A percentile compares a stretch with the other conserved stretches of the same genome.
phyloP scores from a whole-genome alignment of 2,888 invertebrate species.

The Diplolepis rosae region DNA sequence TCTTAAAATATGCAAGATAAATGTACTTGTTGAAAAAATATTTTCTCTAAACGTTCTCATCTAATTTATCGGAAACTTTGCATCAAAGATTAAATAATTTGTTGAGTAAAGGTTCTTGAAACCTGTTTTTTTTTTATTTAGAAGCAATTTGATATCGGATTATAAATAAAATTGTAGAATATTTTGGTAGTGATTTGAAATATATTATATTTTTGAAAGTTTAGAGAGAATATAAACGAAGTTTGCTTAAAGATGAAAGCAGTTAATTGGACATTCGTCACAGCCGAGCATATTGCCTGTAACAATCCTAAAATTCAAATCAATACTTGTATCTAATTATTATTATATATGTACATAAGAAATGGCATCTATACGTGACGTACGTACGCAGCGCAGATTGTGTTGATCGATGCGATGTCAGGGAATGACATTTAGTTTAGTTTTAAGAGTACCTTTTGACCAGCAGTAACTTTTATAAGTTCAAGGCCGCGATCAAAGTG shows the following conservation, averaged over 20 bases:
- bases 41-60: conserved; percentile 31
- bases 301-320: conserved; percentile 11
- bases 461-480: neutral
- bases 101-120: neutral
- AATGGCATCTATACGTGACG: conserved; percentile 10
- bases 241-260: neutral
- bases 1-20: conserved; percentile 19
- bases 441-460: neutral
- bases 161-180: too few relatives aligned
- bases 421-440: neutral
- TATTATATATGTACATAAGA: conserved; percentile 31
- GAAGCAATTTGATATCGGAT: neutral
- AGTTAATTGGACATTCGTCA: neutral
- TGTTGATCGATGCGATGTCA: conserved; percentile 23
- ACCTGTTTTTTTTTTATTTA: neutral
- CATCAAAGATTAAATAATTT: neutral
- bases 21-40: conserved; percentile 21
- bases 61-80: conserved; percentile 12
- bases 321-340: conserved; percentile 29
- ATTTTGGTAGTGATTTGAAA: too few relatives aligned
- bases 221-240: neutral
- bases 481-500: conserved; percentile 47
- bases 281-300: neutral
- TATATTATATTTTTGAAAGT: neutral
- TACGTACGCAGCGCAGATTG: conserved; percentile 18